Conservation (phyloP, 2,113 vertebrate genomes). For the Pandion haliaetus region DNA sequence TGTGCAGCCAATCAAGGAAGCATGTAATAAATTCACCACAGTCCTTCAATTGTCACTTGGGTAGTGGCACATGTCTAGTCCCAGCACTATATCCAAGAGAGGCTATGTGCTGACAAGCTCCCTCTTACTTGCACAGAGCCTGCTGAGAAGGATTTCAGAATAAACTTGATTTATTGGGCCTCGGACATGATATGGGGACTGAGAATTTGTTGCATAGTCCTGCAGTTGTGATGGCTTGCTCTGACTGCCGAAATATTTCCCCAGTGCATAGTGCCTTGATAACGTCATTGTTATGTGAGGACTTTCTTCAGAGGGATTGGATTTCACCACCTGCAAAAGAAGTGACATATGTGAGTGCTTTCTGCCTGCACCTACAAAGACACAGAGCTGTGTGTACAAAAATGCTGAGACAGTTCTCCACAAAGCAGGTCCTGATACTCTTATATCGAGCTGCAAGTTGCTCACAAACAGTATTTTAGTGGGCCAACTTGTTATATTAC, state of each 20-base stretch:
- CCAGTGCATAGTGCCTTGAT: conserved; percentile 63
- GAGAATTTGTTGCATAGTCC: conserved; percentile 62
- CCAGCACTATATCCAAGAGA: background rate
- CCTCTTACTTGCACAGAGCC: conserved; percentile 78
- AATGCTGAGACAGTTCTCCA: background rate
- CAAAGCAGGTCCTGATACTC: background rate
- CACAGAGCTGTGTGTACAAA: background rate
- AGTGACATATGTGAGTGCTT: conserved; percentile 33
- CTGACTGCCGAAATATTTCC: conserved; percentile 66
- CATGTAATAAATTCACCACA: background rate
- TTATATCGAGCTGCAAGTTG: background rate
- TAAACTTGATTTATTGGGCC: conserved; percentile 93
- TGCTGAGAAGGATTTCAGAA: conserved; percentile 94
- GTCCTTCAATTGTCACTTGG: background rate
- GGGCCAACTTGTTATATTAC: background rate
- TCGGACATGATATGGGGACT: conserved; percentile 84
- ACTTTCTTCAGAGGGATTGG: conserved; percentile 64
- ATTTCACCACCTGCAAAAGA: conserved; percentile 86
- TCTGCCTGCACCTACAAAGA: background rate
- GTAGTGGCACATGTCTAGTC: background rate
- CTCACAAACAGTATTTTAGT: background rate
- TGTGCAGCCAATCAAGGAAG: background rate
- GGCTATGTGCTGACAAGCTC: conserved; percentile 13
- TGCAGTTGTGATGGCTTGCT: conserved; percentile 35
- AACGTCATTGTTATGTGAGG: conserved; percentile 71